Evolutionary conservation across 92 coral and sea anemone species (phyloP), one percentile per base, ranked within the genome.

Genomic region (Bergia puertoricense): DNA sequence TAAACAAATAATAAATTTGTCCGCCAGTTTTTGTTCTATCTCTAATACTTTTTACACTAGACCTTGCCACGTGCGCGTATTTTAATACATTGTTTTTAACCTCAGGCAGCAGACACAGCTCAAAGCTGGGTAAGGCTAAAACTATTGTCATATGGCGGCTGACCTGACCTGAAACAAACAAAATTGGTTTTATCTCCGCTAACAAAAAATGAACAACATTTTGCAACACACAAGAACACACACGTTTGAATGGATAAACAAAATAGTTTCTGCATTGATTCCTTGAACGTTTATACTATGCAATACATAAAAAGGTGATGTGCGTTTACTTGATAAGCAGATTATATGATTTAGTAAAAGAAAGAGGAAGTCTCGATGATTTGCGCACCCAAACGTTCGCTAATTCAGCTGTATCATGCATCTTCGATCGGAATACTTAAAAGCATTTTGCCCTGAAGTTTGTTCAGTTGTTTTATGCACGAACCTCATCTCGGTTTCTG

Each of bases 161-260:
- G n/a, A 39, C 36, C 73, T 81, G 85, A 80, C 73, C 85, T 79
- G 22, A 54, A 46, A 51, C 39, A 50, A 78, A 78, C 66, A 10
- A 48, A 78, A 11, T 80, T 80, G 72, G 41, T 37, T 39, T 41
- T 80, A 56, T 81, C 73, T 57, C 30, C 38, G 85, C 11, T 81
- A n/a, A 3, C 54, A 56, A 62, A 62, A 62, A 36, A 30, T 30
- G 30, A 30, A 30, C 30, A 30, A 30, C 30, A 30, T 30, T 30
- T 30, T 30, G 30, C 30, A 16, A 20, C 40, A 74, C 42, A 40
- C 8, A 16, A 72, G 41, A 72, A 22, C 76, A 72, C 59, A 54
- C 15, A 54, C 59, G 14, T 13, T 8, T 51, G 57, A 10, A 8
- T 10, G 57, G 57, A 13, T 51, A 51, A 51, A 54, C 59, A 54